Evolutionary conservation across 2,797 vertebrate genomes (phyloP), one percentile per base, ranked within the genome.

Genomic region (Aeoliscus strigatus): DNA sequence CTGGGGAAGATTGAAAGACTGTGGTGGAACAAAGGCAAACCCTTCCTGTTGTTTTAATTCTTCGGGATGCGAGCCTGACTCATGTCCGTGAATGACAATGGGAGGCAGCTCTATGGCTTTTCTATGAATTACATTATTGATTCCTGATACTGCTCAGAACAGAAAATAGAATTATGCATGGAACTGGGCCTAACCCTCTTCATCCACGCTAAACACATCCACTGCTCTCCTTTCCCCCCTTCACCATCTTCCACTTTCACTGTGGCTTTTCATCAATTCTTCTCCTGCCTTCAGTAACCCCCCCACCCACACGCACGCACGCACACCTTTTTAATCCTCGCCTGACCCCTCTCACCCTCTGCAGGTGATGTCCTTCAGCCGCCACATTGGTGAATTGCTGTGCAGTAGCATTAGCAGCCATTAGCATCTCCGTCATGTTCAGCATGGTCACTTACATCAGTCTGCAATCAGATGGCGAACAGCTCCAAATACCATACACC

Each of bases 131-230:
- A 89, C 80, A 83, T 81, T 89, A 91, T 86, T 87, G 90, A 92
- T 93, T 92, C 83, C 87, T 90, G 86, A 88, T 90, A 89, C 83
- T 80, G 86, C 87, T 86, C 76, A 79, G 69, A 85, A 88, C 79
- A 90, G 82, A 89, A 92, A 92, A 93, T 92, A 87, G 86, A 92
- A 92, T 93, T 92, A 93, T 90, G 88, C 84, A 91, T 85, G 81
- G 82, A 75, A 68, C 77, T 77, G 46, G 6, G 77, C 87, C 84
- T 75, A 46, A 66, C 66, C 48, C 39, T 49, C 43, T 30, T 49
- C 55, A 51, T 65, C 60, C 40, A 42, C 11, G 34, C 68, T 25
- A 27, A 52, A 45, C 38, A 42, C 51, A 43, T 53, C 49, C 21
- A 41, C 52, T 16, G 39, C 27, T 51, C 36, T 46, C 13, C 33